Conservation (phyloP, 2,113 vertebrate genomes). For the Aramus guarauna region DNA sequence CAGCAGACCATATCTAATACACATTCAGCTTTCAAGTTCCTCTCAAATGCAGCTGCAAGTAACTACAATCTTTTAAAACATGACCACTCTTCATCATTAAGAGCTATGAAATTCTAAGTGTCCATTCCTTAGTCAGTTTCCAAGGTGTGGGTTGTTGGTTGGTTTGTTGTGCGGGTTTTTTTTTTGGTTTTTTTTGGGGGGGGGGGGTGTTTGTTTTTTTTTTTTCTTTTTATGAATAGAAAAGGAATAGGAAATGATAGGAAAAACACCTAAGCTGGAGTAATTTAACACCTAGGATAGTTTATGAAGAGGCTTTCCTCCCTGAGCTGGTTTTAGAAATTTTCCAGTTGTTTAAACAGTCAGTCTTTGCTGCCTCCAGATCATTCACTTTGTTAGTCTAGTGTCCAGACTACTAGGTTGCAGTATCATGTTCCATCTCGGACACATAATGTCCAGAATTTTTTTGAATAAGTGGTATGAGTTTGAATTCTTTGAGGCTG, state of each 20-base stretch:
- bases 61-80: neutral
- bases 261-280: neutral
- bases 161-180: too few species aligned
- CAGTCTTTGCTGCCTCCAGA: neutral
- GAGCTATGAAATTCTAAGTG: neutral
- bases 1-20: neutral
- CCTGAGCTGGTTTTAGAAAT: neutral
- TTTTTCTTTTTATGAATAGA: neutral
- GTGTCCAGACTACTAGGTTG: neutral
- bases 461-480: neutral
- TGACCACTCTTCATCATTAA: neutral
- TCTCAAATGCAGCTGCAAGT: neutral
- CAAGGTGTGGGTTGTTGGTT: neutral
- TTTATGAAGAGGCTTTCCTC: neutral
- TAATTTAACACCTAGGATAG: neutral
- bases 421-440: neutral
- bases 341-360: neutral
- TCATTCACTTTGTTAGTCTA: neutral
- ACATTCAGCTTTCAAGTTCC: neutral
- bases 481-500: neutral
- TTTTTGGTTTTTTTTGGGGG: too few species aligned
- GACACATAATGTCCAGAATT: neutral
- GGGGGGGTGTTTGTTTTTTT: neutral
- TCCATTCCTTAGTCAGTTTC: neutral
- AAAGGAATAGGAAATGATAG: neutral